Evolutionary conservation across 2,797 vertebrate species (phyloP).

Genomic region (Aythya fuligula): DNA sequence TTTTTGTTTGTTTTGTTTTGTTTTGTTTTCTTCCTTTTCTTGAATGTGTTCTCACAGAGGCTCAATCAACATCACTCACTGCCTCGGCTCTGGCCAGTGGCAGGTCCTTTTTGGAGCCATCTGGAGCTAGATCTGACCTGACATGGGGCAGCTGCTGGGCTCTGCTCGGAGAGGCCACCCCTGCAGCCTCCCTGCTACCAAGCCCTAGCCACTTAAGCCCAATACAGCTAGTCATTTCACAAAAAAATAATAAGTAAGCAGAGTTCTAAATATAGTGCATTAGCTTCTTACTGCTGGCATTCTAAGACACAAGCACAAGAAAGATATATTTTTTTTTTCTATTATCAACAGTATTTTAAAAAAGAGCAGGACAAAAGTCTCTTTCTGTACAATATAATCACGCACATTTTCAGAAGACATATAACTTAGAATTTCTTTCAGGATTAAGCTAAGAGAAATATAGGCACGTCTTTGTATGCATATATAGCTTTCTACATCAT

Average conservation of each 20-base stretch:
- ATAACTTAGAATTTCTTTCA: not conserved
- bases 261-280: not conserved
- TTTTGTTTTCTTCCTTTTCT: too few relatives aligned
- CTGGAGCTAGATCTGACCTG: too few relatives aligned
- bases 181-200: too few relatives aligned
- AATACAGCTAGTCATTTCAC: not conserved
- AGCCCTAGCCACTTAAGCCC: too few relatives aligned
- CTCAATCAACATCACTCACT: too few relatives aligned
- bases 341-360: not conserved
- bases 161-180: too few relatives aligned
- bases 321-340: not conserved
- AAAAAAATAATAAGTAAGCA: slow-evolving; percentile 7
- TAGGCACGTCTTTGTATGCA: not conserved
- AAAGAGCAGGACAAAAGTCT: not conserved
- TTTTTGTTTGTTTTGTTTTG: too few relatives aligned
- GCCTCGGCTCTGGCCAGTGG: too few relatives aligned
- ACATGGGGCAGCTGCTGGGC: too few relatives aligned
- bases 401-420: not conserved
- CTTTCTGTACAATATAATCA: not conserved
- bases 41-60: too few relatives aligned
- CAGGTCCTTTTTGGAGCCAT: too few relatives aligned
- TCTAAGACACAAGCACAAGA: not conserved
- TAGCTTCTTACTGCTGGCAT: not conserved
- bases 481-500: not conserved
- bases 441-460: not conserved